Evolutionary conservation across 1,140 invertebrate genomes (phyloP), one percentile per base, ranked within the genome.

Genomic region (Pristionchus pacificus): DNA sequence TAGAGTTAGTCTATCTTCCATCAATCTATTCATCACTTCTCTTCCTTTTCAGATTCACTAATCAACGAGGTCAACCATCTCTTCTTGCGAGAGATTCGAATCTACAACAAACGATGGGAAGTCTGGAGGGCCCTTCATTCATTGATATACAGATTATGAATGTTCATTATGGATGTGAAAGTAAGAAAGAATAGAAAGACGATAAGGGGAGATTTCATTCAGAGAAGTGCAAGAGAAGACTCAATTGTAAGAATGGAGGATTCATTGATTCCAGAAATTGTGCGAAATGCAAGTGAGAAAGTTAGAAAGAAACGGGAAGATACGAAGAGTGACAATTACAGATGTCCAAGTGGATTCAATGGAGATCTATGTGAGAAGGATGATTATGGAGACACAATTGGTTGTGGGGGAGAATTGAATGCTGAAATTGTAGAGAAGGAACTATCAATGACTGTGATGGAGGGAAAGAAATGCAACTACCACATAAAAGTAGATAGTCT

Each of bases 41-140:
- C 24, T 25, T 19, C 31, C 15, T 19, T 68, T 49, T n/a, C 28
- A 73, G 71, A 60, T 73, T 73, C 57, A 68, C 71, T 1, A 68
- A 57, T 28, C 14, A 33, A 32, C 24, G 28, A 31, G 55, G 68
- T 2, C 31, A 68, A 2, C 71, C 71, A 28, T 55, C 66, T 19
- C 32, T 73, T n/a, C n/a, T 66, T 24, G 65, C 71, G 30, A 29
- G 64, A 13, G 67, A 73, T 30, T 60, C 71, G 19, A 73, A 68
- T 32, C 49, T 68, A 10, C 71, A 73, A 29, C 71, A 73, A 65
- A 69, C 65, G 6, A 73, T 73, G 71, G 71, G 71, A 10, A 60
- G 63, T 29, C 24, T 73, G 32, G 67, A 73, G 38, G 71, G 67
- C 2, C 71, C 71, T 58, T 68, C 71, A 31, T 73, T 73, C 25